phyloP scores from a whole-genome alignment of 2,888 invertebrate genomes.

The Tipula helvola region DNA sequence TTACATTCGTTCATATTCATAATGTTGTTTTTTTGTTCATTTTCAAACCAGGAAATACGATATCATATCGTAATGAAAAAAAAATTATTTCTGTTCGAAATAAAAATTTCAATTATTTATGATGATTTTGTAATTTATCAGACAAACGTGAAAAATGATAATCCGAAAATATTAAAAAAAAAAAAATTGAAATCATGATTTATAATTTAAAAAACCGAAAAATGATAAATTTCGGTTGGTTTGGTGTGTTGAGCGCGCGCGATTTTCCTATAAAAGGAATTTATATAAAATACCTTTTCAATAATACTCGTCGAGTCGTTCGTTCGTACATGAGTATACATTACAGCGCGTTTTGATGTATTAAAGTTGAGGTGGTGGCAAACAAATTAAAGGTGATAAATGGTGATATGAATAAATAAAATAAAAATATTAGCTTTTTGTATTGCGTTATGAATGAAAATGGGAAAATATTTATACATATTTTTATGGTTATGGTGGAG shows the following conservation, averaged over 20 bases:
- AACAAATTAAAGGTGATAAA: not conserved
- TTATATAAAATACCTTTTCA: not conserved
- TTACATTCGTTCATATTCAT: not conserved
- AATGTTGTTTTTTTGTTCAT: not conserved
- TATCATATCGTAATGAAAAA: not conserved
- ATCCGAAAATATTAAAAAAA: not conserved
- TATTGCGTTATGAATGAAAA: not conserved
- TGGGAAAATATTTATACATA: not conserved
- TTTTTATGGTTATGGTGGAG: not conserved
- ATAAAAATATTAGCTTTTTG: not conserved
- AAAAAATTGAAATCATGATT: not conserved
- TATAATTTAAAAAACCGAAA: not conserved
- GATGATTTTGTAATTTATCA: not conserved
- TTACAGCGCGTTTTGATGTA: not conserved
- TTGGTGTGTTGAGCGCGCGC: not conserved
- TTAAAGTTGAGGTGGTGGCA: not conserved
- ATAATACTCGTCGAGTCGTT: not conserved
- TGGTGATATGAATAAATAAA: not conserved
- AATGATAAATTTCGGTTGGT: not conserved
- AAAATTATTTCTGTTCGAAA: not conserved
- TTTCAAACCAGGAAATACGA: not conserved
- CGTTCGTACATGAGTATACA: not conserved
- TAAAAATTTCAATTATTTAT: not conserved
- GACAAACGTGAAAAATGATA: not conserved
- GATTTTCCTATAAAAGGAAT: not conserved